These are phyloP conservation scores for Pseudomyrmex pallidus DNA, from an alignment of 1,140 invertebrate species.

Conservation along the genomic window DNA sequence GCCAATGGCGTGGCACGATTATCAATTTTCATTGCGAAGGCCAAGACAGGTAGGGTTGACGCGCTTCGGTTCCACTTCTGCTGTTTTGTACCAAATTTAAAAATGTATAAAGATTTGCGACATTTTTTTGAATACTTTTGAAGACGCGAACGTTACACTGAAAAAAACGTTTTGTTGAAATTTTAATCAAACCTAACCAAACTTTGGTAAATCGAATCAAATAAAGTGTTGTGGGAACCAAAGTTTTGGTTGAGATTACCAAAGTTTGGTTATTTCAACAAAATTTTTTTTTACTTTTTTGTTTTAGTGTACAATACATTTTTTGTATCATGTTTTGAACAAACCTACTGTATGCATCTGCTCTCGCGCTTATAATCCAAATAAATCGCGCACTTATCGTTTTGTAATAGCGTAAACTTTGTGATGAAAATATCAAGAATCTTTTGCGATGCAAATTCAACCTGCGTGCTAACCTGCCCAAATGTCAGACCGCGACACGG, in stretches of 20 bases:
- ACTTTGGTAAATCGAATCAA: too few species aligned
- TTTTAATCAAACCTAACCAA: too few species aligned
- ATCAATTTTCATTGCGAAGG: constrained; percentile 34
- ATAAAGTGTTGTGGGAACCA: too few species aligned
- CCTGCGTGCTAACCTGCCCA: constrained; percentile 15
- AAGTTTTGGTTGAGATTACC: too few species aligned
- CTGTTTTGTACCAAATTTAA: constrained; percentile 2
- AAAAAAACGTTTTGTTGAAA: too few species aligned
- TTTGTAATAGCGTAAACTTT: not conserved
- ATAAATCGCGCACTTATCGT: too few species aligned
- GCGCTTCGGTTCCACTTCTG: not conserved
- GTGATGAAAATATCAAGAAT: constrained; percentile 8
- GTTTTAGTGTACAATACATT: too few species aligned
- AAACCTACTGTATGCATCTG: not conserved
- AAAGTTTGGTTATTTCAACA: too few species aligned
- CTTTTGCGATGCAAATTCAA: constrained; percentile 28
- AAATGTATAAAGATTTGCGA: not conserved
- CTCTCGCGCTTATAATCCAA: too few species aligned
- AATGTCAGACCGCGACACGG: constrained; percentile 34
- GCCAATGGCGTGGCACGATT: constrained; percentile 23
- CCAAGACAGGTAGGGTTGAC: constrained; percentile 5
- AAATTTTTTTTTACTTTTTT: too few species aligned
- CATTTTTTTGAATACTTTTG: not conserved
- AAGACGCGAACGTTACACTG: not conserved
- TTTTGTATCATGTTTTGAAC: not conserved